These are phyloP conservation scores for Temnothorax rugatulus DNA, from an alignment of 2,888 invertebrate genomes.

Conservation along the genomic window DNA sequence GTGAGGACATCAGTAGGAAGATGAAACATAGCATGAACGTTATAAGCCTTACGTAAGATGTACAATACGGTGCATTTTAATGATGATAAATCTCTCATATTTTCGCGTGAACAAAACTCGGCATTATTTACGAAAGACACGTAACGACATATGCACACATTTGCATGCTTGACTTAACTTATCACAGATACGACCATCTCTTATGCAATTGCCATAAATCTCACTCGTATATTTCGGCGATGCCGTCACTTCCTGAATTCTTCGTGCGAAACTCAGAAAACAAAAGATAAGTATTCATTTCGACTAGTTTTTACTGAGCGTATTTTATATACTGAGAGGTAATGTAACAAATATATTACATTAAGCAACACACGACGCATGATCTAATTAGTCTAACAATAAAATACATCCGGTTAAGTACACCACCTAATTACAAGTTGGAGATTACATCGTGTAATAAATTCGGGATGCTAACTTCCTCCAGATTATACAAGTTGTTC, in stretches of 20 bases:
- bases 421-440: not conserved
- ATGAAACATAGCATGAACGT: not conserved
- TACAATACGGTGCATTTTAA: not conserved
- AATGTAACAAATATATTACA: not conserved
- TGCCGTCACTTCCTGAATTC: conserved; percentile 21
- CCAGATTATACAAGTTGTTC: not conserved
- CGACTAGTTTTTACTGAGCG: not conserved
- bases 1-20: not conserved
- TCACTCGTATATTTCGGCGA: conserved; percentile 32
- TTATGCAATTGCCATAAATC: conserved; percentile 51
- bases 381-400: not conserved
- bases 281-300: not conserved
- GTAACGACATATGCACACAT: not conserved
- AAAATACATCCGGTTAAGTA: not conserved
- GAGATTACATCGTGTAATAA: conserved; percentile 11
- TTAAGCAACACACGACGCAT: not conserved
- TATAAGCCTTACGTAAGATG: not conserved
- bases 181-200: conserved; percentile 21
- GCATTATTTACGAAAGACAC: not conserved
- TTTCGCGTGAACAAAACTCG: not conserved
- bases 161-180: not conserved
- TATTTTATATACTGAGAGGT: not conserved
- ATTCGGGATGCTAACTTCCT: not conserved
- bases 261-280: not conserved
- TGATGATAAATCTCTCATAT: not conserved